These are phyloP conservation scores for Pachyrhynchus sulphureomaculatus DNA, from an alignment of 1,140 invertebrate species.

Conservation along the genomic window DNA sequence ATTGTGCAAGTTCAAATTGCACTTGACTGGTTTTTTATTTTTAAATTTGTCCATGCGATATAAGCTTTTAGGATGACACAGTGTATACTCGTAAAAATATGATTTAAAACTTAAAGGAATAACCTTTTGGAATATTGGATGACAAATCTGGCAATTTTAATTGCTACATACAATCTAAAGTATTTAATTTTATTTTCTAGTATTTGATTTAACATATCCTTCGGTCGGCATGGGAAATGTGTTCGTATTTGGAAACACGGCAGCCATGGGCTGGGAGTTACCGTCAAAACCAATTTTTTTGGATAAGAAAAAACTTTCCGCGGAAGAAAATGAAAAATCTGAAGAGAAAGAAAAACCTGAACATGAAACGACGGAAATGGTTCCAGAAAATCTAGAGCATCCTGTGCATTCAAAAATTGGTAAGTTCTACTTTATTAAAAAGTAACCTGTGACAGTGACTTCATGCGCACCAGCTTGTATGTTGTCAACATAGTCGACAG, in stretches of 20 bases:
- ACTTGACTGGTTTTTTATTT: too few relatives aligned
- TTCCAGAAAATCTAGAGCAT: not conserved
- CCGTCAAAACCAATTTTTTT: constrained; percentile 60
- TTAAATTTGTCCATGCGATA: too few relatives aligned
- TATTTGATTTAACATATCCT: constrained; percentile 66
- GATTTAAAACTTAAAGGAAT: too few relatives aligned
- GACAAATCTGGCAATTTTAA: too few relatives aligned
- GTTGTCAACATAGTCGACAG: too few relatives aligned
- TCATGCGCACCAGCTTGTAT: too few relatives aligned
- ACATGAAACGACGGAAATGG: not conserved
- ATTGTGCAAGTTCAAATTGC: too few relatives aligned
- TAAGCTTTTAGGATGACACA: too few relatives aligned
- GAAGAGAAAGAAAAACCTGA: constrained; percentile 23
- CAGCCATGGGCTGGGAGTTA: constrained; percentile 71
- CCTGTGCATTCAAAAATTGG: not conserved
- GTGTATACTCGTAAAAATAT: too few relatives aligned
- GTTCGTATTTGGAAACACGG: constrained; percentile 68
- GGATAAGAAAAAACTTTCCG: constrained; percentile 1
- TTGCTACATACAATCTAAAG: too few relatives aligned
- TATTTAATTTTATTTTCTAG: constrained; percentile 55
- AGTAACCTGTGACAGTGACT: too few relatives aligned
- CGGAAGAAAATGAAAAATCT: not conserved
- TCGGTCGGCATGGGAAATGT: constrained; percentile 58
- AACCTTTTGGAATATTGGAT: too few relatives aligned
- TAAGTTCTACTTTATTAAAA: not conserved